These are phyloP conservation scores for Muscicapa comitata DNA, from an alignment of 2,797 vertebrate species.

Conservation along the genomic window DNA sequence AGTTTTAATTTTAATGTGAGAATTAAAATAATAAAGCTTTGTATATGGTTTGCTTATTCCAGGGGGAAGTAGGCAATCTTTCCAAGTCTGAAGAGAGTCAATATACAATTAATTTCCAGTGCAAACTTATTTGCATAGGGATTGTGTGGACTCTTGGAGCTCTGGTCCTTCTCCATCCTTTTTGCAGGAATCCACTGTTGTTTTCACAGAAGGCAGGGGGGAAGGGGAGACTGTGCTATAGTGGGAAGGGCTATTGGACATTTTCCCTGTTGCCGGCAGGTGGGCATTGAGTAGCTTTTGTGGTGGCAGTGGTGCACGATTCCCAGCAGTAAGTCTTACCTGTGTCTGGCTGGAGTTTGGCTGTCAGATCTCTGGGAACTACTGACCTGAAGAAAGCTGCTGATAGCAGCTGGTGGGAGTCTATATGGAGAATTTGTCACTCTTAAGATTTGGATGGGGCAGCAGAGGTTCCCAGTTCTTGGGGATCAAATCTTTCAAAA, in stretches of 20 bases:
- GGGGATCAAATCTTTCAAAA: neutral
- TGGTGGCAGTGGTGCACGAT: neutral
- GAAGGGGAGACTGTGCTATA: neutral
- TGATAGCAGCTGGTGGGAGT: neutral
- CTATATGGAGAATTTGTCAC: neutral
- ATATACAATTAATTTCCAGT: neutral
- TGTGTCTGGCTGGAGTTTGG: neutral
- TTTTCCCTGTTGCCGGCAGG: neutral
- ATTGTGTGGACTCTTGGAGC: neutral
- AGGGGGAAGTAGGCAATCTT: slow-evolving; percentile 2
- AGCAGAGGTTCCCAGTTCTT: neutral
- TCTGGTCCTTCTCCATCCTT: neutral
- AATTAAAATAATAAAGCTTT: slow-evolving; percentile 27
- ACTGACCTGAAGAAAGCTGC: neutral
- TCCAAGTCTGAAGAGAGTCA: neutral
- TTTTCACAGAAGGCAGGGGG: neutral
- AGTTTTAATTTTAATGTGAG: neutral
- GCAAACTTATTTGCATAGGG: neutral
- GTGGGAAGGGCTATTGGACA: neutral
- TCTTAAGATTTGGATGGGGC: neutral
- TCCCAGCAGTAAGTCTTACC: neutral
- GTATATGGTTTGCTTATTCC: neutral
- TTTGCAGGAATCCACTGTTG: neutral
- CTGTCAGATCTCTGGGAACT: neutral
- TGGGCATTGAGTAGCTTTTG: neutral